Percentiles rank a stretch among this genome's conserved stretches.
Evolutionary conservation across 2,797 vertebrate species (phyloP).

Genomic region (Ptychobarbus kaznakovi): DNA sequence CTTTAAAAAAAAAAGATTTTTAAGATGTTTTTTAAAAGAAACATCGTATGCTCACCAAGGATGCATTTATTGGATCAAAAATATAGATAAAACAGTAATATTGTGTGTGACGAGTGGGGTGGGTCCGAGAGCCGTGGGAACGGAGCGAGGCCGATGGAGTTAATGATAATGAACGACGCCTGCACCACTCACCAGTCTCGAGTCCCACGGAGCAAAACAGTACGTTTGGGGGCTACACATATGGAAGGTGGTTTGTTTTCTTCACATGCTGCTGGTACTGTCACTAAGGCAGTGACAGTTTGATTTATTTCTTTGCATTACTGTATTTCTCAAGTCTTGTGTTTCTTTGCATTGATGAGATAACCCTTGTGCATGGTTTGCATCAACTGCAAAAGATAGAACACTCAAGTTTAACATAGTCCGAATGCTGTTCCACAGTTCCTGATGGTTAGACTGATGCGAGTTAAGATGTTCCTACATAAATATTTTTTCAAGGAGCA

Average conservation of each 20-base stretch:
- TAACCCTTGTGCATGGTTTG: slow-evolving; percentile 13
- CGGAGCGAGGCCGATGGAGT: no score
- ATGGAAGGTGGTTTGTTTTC: neutral
- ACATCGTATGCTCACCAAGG: no score
- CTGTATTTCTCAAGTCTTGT: neutral
- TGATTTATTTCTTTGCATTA: slow-evolving; percentile 26
- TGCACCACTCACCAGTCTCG: no score
- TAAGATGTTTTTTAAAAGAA: no score
- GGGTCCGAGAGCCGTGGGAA: no score
- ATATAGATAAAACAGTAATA: no score
- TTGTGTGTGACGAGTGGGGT: no score
- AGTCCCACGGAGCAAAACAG: no score
- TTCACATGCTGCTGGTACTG: neutral
- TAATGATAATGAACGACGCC: no score
- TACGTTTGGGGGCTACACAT: neutral
- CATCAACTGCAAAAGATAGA: slow-evolving; percentile 22
- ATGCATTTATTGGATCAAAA: no score
- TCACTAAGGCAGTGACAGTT: neutral
- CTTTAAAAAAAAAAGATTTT: no score
- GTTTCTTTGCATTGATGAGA: slow-evolving; percentile 3
- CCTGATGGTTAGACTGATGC: neutral
- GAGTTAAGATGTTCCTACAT: slow-evolving; percentile 27
- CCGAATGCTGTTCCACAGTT: neutral
- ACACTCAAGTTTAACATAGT: neutral
- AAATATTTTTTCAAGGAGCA: slow-evolving; percentile 24